A percentile compares a stretch with the other conserved stretches of the same genome.
Conservation (phyloP, 2,797 vertebrate species). For the Spinibarbus caldwelli region DNA sequence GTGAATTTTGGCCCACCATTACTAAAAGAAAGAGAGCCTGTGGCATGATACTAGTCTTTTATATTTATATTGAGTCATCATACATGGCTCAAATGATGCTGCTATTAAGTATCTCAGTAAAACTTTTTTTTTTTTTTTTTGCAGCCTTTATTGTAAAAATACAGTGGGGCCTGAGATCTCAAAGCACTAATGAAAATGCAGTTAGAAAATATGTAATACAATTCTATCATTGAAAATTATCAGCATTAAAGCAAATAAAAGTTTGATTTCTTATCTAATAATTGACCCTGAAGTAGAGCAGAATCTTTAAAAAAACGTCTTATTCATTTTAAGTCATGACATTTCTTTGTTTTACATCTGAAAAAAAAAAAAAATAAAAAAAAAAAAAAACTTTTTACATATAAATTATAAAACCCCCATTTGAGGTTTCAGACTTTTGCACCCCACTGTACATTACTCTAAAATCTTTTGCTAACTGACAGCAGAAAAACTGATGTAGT, state of each 20-base stretch:
- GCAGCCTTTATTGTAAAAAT: neutral
- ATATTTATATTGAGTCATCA: neutral
- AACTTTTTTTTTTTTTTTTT: neutral
- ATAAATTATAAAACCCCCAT: neutral
- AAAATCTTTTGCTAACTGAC: too few relatives aligned
- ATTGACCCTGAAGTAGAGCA: neutral
- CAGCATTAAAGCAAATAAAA: neutral
- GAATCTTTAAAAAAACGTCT: neutral
- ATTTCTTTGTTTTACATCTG: neutral
- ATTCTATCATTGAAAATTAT: neutral
- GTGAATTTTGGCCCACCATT: neutral
- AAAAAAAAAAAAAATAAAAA: neutral
- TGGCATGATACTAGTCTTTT: conserved; percentile 22
- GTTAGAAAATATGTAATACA: neutral
- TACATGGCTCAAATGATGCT: conserved; percentile 5
- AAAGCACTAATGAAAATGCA: neutral
- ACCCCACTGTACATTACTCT: too few relatives aligned
- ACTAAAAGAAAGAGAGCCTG: conserved; percentile 39
- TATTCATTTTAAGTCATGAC: neutral
- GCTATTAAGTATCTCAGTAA: neutral
- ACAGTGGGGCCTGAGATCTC: neutral
- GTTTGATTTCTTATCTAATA: too few relatives aligned
- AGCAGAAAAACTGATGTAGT: too few relatives aligned
- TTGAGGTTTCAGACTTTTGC: neutral
- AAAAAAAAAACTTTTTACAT: neutral